Evolutionary conservation across 2,888 invertebrate species (phyloP), one percentile per base, ranked within the genome.

Genomic region (Melitaea athalia): DNA sequence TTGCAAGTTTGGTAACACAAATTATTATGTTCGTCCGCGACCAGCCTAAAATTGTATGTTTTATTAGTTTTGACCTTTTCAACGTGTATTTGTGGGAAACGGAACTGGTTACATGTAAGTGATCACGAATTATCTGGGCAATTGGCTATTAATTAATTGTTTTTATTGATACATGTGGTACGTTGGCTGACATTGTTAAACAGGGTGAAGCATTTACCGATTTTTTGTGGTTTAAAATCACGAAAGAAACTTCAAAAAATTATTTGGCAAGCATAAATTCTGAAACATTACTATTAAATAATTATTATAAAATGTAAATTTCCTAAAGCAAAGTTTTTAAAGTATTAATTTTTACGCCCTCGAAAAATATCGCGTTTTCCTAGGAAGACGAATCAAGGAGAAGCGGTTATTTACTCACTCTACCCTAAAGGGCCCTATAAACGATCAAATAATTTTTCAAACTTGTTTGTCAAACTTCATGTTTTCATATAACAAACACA

Each of bases 51-150:
- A 8, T 24, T 17, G 8, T 60, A 59, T 42, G 49, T 55, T 64
- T 53, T 68, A 59, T 53, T 63, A 49, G 15, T 55, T 64, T 49
- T 68, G 68, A 68, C 68, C 68, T 68, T 68, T 64, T 61, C 68
- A 64, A 64, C 42, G 31, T 38, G 38, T 7, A 49, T 64, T 64
- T 59, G 64, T 61, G 47, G 24, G 66, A 61, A 66, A 68, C 68
- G 68, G 68, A 68, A 64, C 68, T 68, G 52, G 65, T 60, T 49
- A 38, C 47, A 31, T 65, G 52, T 67, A 57, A 55, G 50, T 52
- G 62, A 45, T 61, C 68, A 61, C 61, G 61, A 69, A 43, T 57
- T 14, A 31, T 62, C 55, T 33, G 1, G 43, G 15, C 33, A 64
- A 64, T 64, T 69, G 43, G 45, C 64, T 42, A 57, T 49, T 69